A percentile compares a stretch with the other conserved stretches of the same genome.
Conservation (phyloP, 2,797 vertebrate genomes). For the Microhierax caerulescens region DNA sequence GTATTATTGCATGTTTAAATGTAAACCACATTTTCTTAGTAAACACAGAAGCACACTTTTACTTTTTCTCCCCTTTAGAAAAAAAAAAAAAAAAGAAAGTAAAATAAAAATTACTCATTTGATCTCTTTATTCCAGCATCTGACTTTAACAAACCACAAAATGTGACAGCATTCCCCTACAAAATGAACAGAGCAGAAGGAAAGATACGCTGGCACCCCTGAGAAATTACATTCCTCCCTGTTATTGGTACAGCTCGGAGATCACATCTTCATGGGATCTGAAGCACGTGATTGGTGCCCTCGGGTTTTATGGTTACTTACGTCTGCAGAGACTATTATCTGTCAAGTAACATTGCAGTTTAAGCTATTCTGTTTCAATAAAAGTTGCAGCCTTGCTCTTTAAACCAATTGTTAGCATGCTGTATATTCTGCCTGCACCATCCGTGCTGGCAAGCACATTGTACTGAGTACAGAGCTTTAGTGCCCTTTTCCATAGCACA, state of each 20-base stretch:
- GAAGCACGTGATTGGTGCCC: conserved; percentile 9
- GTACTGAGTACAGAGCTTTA: not conserved
- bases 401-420: conserved; percentile 15
- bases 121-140: not conserved
- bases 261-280: conserved; percentile 26
- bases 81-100: not conserved
- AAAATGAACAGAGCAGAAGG: not conserved
- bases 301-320: conserved; percentile 37
- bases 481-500: not conserved
- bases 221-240: conserved; percentile 5
- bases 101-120: not conserved
- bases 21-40: not conserved
- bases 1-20: not conserved
- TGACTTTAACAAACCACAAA: conserved; percentile 7
- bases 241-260: not conserved
- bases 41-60: not conserved
- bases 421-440: conserved; percentile 14
- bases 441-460: not conserved
- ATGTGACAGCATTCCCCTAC: not conserved
- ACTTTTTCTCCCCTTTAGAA: accelerated
- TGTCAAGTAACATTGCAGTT: conserved; percentile 40
- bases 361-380: conserved; percentile 46
- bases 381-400: conserved; percentile 51
- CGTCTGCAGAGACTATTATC: conserved; percentile 26
- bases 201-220: not conserved